These are phyloP conservation scores for Scaptomyza pallida DNA, from an alignment of 1,140 invertebrate species.

Conservation along the genomic window DNA sequence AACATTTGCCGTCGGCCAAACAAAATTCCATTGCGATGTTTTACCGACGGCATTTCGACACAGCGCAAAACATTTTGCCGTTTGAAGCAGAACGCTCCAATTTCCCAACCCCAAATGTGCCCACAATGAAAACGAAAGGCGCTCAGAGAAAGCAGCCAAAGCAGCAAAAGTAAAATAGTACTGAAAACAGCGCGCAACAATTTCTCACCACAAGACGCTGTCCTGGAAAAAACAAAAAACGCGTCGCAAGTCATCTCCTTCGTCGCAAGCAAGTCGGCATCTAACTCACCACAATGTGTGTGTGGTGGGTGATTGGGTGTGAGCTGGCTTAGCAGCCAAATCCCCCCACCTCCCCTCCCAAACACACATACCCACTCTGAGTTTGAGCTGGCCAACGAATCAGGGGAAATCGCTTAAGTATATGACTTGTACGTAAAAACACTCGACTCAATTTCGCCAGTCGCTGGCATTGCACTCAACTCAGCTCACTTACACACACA, in stretches of 20 bases:
- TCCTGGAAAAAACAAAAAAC: constrained; percentile 64
- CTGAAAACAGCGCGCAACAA: constrained; percentile 71
- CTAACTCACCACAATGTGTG: constrained; percentile 75
- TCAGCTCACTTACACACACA: not conserved
- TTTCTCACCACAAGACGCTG: constrained; percentile 74
- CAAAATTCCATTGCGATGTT: constrained; percentile 32
- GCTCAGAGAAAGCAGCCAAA: constrained; percentile 34
- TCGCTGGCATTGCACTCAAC: constrained; percentile 2
- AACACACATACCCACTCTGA: constrained; percentile 5
- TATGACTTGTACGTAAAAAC: constrained; percentile 42
- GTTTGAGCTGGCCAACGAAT: constrained; percentile 68
- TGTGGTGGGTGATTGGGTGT: constrained; percentile 19
- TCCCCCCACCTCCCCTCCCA: no score
- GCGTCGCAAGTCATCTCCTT: constrained; percentile 18
- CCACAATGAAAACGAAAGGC: constrained; percentile 75
- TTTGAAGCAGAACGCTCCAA: constrained; percentile 3
- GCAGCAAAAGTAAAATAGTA: constrained; percentile 28
- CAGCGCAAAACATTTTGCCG: not conserved
- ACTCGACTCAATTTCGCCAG: constrained; percentile 45
- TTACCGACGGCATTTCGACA: constrained; percentile 64
- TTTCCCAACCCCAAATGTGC: constrained; percentile 13
- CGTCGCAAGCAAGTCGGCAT: constrained; percentile 37
- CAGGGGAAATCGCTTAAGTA: constrained; percentile 72
- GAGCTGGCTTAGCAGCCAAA: constrained; percentile 11
- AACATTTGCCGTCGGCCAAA: constrained; percentile 62